Conservation (phyloP, 2,888 invertebrate genomes). For the Cartodere bifasciata region DNA sequence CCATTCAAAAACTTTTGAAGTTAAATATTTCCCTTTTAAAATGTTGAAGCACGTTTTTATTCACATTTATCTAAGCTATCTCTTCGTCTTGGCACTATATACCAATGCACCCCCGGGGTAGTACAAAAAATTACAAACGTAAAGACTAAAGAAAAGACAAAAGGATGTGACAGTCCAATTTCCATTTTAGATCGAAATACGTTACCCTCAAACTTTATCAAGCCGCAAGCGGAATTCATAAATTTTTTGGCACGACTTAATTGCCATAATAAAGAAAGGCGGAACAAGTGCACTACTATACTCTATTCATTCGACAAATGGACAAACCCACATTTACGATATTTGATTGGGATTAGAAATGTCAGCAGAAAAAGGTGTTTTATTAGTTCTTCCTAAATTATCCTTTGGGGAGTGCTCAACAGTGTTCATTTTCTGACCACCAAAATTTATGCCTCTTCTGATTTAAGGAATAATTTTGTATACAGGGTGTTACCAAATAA, state of each 20-base stretch:
- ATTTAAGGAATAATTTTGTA: too few relatives aligned
- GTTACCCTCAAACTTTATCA: constrained; percentile 23
- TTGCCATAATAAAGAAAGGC: constrained; percentile 3
- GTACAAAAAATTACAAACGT: too few relatives aligned
- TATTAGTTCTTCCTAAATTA: too few relatives aligned
- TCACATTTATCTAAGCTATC: constrained; percentile 31
- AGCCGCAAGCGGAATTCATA: constrained; percentile 22
- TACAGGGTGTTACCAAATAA: too few relatives aligned
- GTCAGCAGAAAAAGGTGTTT: too few relatives aligned
- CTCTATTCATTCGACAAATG: too few relatives aligned
- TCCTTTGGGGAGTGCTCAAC: too few relatives aligned
- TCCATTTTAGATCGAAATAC: constrained; percentile 36
- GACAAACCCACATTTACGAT: too few relatives aligned
- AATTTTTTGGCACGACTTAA: constrained; percentile 21
- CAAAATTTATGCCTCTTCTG: too few relatives aligned
- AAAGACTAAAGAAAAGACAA: constrained; percentile 28
- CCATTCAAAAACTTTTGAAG: constrained; percentile 30
- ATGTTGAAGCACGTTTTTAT: constrained; percentile 30
- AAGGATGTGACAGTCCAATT: constrained; percentile 36
- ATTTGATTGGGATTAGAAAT: too few relatives aligned
- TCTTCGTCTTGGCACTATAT: constrained; percentile 30
- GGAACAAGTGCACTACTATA: not conserved
- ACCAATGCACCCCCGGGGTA: constrained; percentile 27
- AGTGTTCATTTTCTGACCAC: too few relatives aligned
- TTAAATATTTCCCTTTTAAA: constrained; percentile 29